A percentile compares a stretch with the other conserved stretches of the same genome.
Evolutionary conservation across 2,888 invertebrate species (phyloP).

Genomic region (Hirudinaria manillensis): DNA sequence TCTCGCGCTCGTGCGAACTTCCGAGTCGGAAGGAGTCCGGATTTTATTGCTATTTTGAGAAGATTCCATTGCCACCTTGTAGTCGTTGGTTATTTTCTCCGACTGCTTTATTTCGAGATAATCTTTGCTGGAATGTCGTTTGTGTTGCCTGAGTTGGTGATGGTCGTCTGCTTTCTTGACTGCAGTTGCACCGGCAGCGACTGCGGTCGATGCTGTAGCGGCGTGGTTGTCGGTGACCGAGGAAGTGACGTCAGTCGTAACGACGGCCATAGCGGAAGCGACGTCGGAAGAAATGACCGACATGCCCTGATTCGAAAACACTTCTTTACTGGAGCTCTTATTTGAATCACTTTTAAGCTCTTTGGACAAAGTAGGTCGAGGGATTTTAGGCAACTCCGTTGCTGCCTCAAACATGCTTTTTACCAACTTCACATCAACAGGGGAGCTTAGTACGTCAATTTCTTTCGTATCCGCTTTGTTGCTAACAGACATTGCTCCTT

Average conservation of each 20-base stretch:
- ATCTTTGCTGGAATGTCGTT: constrained; percentile 14
- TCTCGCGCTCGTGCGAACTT: neutral
- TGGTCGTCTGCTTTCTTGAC: neutral
- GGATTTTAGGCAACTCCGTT: neutral
- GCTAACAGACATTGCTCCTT: too few relatives aligned
- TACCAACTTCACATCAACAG: constrained; percentile 9
- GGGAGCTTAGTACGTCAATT: neutral
- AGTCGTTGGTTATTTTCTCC: neutral
- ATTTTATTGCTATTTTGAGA: neutral
- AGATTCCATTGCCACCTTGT: neutral
- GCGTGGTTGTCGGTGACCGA: neutral
- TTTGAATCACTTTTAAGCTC: neutral
- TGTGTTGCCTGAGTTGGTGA: constrained; percentile 14
- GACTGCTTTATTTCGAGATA: constrained; percentile 4
- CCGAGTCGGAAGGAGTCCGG: neutral
- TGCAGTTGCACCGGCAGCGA: neutral
- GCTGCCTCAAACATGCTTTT: neutral
- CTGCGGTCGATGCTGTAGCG: neutral
- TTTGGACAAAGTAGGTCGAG: neutral
- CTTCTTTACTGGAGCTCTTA: neutral
- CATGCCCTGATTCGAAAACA: neutral
- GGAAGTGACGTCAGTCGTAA: neutral
- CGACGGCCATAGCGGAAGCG: neutral
- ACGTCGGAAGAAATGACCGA: neutral
- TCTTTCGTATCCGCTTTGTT: neutral